A percentile compares a stretch with the other conserved stretches of the same genome.
These are phyloP conservation scores for Myoxocephalus aenaeus DNA, from an alignment of 2,797 vertebrate species.

Conservation along the genomic window DNA sequence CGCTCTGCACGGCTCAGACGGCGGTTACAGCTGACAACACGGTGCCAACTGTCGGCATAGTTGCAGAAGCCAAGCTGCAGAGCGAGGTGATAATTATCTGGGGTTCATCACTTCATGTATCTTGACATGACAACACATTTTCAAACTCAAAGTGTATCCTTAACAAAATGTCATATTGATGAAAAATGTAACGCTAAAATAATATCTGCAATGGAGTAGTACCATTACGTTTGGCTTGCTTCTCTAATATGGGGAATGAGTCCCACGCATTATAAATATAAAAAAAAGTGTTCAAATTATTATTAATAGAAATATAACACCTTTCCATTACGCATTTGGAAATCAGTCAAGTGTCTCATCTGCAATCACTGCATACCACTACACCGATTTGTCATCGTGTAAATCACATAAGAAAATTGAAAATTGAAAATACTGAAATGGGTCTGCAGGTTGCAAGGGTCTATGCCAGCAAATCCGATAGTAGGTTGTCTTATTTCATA, in stretches of 20 bases:
- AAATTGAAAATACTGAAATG: background rate
- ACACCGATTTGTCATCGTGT: background rate
- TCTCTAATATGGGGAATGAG: background rate
- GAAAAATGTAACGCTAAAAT: background rate
- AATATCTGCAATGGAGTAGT: background rate
- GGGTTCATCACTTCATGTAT: background rate
- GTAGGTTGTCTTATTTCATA: conserved; percentile 59
- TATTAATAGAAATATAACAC: background rate
- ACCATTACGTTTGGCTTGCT: background rate
- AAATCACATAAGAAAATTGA: conserved; percentile 19
- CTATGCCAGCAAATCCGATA: conserved; percentile 44
- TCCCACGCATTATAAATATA: background rate
- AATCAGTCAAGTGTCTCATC: background rate
- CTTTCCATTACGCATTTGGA: background rate
- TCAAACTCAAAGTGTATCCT: background rate
- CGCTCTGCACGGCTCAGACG: no score
- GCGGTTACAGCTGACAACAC: no score
- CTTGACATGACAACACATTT: background rate
- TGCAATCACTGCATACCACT: conserved; percentile 3
- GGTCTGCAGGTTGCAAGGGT: conserved; percentile 33
- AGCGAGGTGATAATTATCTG: background rate
- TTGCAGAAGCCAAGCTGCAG: background rate
- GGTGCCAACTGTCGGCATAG: no score
- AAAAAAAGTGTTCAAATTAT: background rate
- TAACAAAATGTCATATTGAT: background rate